phyloP scores from a whole-genome alignment of 92 coral and sea anemone genomes.

The Desmophyllum pertusum region DNA sequence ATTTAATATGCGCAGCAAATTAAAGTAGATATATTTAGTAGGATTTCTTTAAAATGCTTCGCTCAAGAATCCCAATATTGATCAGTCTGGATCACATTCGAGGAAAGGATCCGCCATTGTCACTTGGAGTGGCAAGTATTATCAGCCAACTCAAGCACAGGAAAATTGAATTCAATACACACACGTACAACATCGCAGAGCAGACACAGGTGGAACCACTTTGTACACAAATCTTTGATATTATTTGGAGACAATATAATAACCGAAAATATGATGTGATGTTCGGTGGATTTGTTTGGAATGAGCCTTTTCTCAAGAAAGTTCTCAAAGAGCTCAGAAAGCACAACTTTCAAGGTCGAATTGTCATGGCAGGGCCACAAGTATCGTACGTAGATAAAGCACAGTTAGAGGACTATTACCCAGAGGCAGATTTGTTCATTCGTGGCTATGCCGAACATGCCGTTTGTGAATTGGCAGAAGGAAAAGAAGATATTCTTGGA shows the following conservation, averaged over 20 bases:
- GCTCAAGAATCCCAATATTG: constrained; percentile 37
- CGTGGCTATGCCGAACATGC: constrained; percentile 59
- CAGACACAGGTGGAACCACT: constrained; percentile 24
- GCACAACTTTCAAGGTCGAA: constrained; percentile 40
- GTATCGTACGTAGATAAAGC: constrained; percentile 53
- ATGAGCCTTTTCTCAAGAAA: constrained; percentile 45
- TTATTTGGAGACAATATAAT: constrained; percentile 35
- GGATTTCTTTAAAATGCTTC: constrained; percentile 49
- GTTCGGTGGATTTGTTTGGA: constrained; percentile 62
- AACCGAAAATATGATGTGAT: constrained; percentile 34
- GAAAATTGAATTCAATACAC: constrained; percentile 33
- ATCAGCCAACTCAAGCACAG: constrained; percentile 32
- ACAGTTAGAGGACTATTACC: constrained; percentile 41
- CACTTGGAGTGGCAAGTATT: constrained; percentile 50
- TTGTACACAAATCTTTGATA: constrained; percentile 30
- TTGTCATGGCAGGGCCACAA: constrained; percentile 56
- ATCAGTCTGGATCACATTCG: constrained; percentile 50
- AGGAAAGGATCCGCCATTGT: constrained; percentile 42
- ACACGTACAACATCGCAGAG: constrained; percentile 41
- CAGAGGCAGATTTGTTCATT: constrained; percentile 46
- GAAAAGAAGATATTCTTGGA: constrained; percentile 34
- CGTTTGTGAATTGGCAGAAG: constrained; percentile 39
- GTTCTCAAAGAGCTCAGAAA: constrained; percentile 32
- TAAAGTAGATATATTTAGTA: too few relatives aligned
- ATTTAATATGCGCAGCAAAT: too few relatives aligned